These are phyloP conservation scores for Geococcyx californianus DNA, from an alignment of 2,113 vertebrate species.

Conservation along the genomic window DNA sequence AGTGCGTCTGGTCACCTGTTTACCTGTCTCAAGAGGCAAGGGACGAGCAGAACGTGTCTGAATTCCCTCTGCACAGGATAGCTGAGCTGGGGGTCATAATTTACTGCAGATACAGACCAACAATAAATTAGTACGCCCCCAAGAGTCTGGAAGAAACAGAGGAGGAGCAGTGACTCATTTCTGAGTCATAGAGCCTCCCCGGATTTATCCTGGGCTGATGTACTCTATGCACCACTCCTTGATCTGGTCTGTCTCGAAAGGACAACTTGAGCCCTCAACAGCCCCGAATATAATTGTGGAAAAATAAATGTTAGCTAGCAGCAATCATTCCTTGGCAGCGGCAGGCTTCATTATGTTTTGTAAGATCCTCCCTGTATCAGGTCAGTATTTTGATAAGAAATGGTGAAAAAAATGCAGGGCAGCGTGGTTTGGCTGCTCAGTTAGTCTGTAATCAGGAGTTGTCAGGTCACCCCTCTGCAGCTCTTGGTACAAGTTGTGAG, in stretches of 20 bases:
- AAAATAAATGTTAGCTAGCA: slow-evolving; percentile 39
- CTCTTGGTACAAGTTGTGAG: rapidly evolving
- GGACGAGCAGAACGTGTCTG: not conserved
- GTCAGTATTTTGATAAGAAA: slow-evolving; percentile 29
- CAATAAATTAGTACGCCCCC: slow-evolving; percentile 45
- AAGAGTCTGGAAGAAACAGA: slow-evolving; percentile 54
- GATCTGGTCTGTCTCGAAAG: slow-evolving; percentile 36
- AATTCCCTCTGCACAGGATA: not conserved
- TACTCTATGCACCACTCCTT: slow-evolving; percentile 5
- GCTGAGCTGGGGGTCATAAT: slow-evolving; percentile 25
- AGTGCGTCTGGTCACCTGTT: not conserved
- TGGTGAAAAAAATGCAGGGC: not conserved
- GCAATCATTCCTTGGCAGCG: slow-evolving; percentile 24
- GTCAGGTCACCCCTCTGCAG: not conserved
- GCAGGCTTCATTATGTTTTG: not conserved
- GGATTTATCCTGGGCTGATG: slow-evolving; percentile 28
- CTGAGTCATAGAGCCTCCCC: slow-evolving; percentile 59
- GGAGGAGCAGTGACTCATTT: slow-evolving; percentile 61
- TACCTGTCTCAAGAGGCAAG: not conserved
- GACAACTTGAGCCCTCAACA: not conserved
- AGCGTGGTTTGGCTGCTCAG: not conserved
- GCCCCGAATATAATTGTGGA: slow-evolving; percentile 40
- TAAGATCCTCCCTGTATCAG: not conserved
- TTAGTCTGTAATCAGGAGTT: not conserved
- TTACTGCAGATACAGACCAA: slow-evolving; percentile 55